Evolutionary conservation across 2,797 vertebrate genomes (phyloP).

Genomic region (Lutra lutra): DNA sequence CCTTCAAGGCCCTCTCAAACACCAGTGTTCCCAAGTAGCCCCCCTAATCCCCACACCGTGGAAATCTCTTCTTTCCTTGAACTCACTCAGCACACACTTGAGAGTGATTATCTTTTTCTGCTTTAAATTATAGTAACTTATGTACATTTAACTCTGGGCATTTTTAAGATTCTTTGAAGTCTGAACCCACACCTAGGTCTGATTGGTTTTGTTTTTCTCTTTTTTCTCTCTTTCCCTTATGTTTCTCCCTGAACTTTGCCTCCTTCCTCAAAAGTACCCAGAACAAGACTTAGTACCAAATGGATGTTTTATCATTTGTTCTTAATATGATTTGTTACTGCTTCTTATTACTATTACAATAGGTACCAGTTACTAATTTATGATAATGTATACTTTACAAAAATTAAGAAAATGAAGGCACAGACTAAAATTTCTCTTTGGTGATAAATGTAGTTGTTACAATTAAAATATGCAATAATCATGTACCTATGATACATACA

Average conservation of each 20-base stretch:
- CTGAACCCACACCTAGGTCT: slow-evolving; percentile 60
- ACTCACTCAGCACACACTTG: slow-evolving; percentile 58
- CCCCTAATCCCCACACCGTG: slow-evolving; percentile 6
- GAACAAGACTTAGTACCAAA: slow-evolving; percentile 17
- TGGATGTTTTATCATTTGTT: neutral
- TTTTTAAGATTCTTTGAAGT: slow-evolving; percentile 67
- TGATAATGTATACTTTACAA: neutral
- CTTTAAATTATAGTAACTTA: slow-evolving; percentile 73
- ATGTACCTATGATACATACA: neutral
- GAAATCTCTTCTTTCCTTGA: slow-evolving; percentile 68
- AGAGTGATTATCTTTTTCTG: slow-evolving; percentile 62
- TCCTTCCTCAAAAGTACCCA: neutral
- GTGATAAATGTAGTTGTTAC: neutral
- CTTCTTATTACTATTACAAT: neutral
- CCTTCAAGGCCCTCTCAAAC: slow-evolving; percentile 50
- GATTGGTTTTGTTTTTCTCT: slow-evolving; percentile 61
- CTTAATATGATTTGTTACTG: neutral
- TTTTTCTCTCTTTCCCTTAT: slow-evolving; percentile 22
- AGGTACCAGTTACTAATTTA: neutral
- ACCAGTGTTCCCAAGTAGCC: slow-evolving; percentile 24
- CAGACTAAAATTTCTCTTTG: neutral
- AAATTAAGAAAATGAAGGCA: neutral
- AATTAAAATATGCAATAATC: neutral
- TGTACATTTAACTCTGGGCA: slow-evolving; percentile 48
- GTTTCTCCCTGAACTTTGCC: neutral